Evolutionary conservation across 2,888 invertebrate genomes (phyloP).

Genomic region (Eilema sororculum): DNA sequence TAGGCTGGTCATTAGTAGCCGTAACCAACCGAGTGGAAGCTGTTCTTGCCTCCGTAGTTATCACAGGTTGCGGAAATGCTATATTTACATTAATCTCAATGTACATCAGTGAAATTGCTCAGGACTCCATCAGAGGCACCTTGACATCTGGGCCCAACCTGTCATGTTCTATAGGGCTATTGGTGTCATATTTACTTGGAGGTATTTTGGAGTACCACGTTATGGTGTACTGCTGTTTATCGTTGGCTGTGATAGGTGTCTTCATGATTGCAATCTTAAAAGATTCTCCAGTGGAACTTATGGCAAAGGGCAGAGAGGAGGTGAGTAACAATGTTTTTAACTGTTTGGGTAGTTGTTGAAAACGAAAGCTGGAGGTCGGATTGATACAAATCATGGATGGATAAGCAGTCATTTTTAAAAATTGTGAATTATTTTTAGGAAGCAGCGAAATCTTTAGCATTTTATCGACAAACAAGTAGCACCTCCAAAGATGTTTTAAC

Average conservation of each 20-base stretch:
- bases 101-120: conserved; percentile 71
- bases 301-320: conserved; percentile 67
- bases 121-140: conserved; percentile 72
- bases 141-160: conserved; percentile 67
- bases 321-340: conserved; percentile 48
- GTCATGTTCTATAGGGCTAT: conserved; percentile 67
- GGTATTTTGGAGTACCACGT: conserved; percentile 63
- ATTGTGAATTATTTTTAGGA: conserved; percentile 56
- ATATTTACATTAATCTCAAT: conserved; percentile 64
- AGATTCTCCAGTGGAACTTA: conserved; percentile 69
- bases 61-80: conserved; percentile 66
- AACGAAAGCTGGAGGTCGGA: no score
- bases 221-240: conserved; percentile 65
- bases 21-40: conserved; percentile 62
- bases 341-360: no score
- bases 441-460: conserved; percentile 66
- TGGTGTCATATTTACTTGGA: conserved; percentile 71
- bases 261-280: conserved; percentile 55
- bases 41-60: conserved; percentile 61
- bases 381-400: no score
- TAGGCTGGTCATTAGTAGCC: conserved; percentile 67
- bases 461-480: conserved; percentile 58
- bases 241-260: conserved; percentile 54
- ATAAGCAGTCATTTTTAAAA: neutral
- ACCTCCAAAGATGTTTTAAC: conserved; percentile 58